A percentile compares a stretch with the other conserved stretches of the same genome.
Conservation (phyloP, 2,797 vertebrate species). For the Sebastes itinus region DNA sequence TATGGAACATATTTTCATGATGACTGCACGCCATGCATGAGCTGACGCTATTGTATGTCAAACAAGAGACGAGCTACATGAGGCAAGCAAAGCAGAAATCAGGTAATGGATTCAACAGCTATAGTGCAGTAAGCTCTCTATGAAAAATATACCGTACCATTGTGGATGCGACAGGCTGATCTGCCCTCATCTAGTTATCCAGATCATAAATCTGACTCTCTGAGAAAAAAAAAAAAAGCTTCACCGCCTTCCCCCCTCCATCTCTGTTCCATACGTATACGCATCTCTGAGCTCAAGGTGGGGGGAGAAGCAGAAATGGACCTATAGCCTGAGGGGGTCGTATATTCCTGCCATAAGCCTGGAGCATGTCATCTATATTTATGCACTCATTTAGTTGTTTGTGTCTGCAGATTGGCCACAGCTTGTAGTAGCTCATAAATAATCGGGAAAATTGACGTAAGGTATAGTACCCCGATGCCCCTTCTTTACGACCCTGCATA, state of each 20-base stretch:
- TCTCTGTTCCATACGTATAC: constrained; percentile 18
- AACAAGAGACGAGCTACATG: not conserved
- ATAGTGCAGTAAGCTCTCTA: not conserved
- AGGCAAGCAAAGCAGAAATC: constrained; percentile 10
- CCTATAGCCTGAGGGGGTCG: constrained; percentile 55
- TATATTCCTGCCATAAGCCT: constrained; percentile 69
- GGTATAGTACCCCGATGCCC: constrained; percentile 16
- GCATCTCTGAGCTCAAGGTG: constrained; percentile 41
- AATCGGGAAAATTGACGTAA: constrained; percentile 69
- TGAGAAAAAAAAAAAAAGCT: not conserved
- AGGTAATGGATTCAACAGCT: constrained; percentile 12
- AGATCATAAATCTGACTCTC: constrained; percentile 44
- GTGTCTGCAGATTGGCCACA: constrained; percentile 66
- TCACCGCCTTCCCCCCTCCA: not conserved
- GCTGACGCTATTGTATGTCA: constrained; percentile 2
- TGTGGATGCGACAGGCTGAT: constrained; percentile 40
- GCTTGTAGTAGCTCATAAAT: constrained; percentile 65
- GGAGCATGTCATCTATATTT: constrained; percentile 77
- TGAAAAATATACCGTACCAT: not conserved
- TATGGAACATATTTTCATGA: constrained; percentile 14
- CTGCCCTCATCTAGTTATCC: constrained; percentile 39
- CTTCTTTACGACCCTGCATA: constrained; percentile 30
- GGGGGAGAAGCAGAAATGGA: constrained; percentile 44
- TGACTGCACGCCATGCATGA: constrained; percentile 13
- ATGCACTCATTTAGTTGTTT: constrained; percentile 75